phyloP scores from a whole-genome alignment of 2,888 invertebrate genomes.

The Acanthococcus lagerstroemiae region DNA sequence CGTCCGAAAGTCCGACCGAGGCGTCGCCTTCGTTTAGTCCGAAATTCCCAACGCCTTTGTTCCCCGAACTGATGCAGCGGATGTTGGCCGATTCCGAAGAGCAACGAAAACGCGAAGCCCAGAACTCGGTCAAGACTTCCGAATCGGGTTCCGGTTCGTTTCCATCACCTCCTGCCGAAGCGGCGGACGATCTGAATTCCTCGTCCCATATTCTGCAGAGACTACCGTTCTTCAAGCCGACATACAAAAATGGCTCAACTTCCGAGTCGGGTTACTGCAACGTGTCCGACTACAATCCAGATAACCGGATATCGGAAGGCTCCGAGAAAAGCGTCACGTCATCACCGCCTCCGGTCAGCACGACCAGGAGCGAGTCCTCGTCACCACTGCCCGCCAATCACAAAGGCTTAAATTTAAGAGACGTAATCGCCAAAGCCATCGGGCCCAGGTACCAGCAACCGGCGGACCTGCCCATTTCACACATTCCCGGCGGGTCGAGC shows the following conservation, averaged over 20 bases:
- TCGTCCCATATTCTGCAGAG: constrained; percentile 68
- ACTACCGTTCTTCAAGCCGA: constrained; percentile 83
- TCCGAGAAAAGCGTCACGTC: constrained; percentile 30
- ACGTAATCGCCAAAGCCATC: constrained; percentile 85
- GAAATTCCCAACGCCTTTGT: constrained; percentile 33
- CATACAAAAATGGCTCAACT: constrained; percentile 35
- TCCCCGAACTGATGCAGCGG: constrained; percentile 50
- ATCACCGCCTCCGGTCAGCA: constrained; percentile 26
- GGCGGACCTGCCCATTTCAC: constrained; percentile 17
- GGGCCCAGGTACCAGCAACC: constrained; percentile 52
- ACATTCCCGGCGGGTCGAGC: constrained; percentile 43
- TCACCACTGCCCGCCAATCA: constrained; percentile 40
- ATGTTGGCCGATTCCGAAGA: constrained; percentile 45
- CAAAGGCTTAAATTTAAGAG: constrained; percentile 60
- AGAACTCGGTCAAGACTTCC: constrained; percentile 4
- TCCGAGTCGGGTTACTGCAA: constrained; percentile 40
- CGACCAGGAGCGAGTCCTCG: constrained; percentile 34
- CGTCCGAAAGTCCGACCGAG: constrained; percentile 32
- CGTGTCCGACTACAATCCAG: constrained; percentile 2
- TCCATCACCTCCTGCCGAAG: constrained; percentile 38
- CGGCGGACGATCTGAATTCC: constrained; percentile 42
- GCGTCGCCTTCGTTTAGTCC: constrained; percentile 36
- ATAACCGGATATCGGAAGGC: constrained; percentile 9
- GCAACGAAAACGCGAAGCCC: constrained; percentile 32
- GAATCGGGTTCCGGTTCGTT: neutral